Conservation (phyloP, 2,888 invertebrate genomes). For the Gandaritis pyraliata region DNA sequence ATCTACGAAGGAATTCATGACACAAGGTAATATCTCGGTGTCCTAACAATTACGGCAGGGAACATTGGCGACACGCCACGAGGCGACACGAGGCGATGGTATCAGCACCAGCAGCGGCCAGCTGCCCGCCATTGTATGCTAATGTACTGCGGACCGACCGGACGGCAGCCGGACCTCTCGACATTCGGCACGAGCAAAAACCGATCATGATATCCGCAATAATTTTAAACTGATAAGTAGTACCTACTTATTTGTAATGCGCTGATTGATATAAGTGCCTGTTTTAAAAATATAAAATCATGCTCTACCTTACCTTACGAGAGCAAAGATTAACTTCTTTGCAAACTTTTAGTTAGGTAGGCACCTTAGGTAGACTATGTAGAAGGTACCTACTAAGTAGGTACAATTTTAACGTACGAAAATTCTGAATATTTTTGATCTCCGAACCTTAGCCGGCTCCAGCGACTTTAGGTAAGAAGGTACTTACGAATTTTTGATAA, state of each 20-base stretch:
- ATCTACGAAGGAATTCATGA: constrained; percentile 7
- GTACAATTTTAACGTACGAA: too few species aligned
- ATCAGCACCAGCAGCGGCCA: constrained; percentile 39
- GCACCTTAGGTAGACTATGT: too few species aligned
- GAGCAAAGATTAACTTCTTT: too few species aligned
- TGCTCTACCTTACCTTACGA: too few species aligned
- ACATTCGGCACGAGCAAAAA: constrained; percentile 30
- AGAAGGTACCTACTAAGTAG: too few species aligned
- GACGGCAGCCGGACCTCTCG: constrained; percentile 16
- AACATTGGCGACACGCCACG: neutral
- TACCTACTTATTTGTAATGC: constrained; percentile 4
- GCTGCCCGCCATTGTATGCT: constrained; percentile 67
- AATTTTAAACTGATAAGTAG: constrained; percentile 6
- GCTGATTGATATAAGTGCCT: constrained; percentile 1
- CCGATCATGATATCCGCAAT: constrained; percentile 16
- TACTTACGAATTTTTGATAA: too few species aligned
- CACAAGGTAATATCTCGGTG: constrained; percentile 3
- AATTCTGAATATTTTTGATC: too few species aligned
- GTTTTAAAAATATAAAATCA: too few species aligned
- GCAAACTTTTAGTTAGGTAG: too few species aligned
- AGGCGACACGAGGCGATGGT: constrained; percentile 9
- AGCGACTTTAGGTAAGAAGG: too few species aligned
- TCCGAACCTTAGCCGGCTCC: too few species aligned
- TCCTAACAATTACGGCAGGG: constrained; percentile 7
- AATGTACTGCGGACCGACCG: constrained; percentile 43